These are phyloP conservation scores for Sinocyclocheilus rhinocerous DNA, from an alignment of 2,113 vertebrate species.

Conservation along the genomic window DNA sequence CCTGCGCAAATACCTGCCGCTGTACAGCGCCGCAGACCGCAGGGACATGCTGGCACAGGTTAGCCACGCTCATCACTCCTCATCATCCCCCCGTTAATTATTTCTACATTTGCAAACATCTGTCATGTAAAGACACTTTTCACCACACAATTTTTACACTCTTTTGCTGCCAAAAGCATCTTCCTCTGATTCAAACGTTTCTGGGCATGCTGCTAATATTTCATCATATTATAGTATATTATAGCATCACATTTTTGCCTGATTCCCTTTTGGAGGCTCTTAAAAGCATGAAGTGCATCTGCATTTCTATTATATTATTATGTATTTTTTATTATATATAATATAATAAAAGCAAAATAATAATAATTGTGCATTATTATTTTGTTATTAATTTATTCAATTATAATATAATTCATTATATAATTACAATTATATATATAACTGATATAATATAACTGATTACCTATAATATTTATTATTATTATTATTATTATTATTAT, in stretches of 20 bases:
- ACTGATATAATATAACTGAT: too few relatives aligned
- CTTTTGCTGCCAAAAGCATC: not conserved
- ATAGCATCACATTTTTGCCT: not conserved
- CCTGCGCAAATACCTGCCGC: constrained; percentile 74
- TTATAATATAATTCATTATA: too few relatives aligned
- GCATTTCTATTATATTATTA: not conserved
- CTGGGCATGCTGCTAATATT: not conserved
- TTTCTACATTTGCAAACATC: not conserved
- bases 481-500: too few relatives aligned
- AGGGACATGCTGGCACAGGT: constrained; percentile 78
- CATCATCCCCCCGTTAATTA: not conserved
- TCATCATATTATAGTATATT: not conserved
- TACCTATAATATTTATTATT: too few relatives aligned
- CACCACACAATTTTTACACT: not conserved
- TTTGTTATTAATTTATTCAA: too few relatives aligned
- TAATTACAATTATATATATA: too few relatives aligned
- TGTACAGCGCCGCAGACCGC: constrained; percentile 68
- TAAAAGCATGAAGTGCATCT: not conserved
- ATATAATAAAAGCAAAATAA: too few relatives aligned
- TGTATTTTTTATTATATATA: too few relatives aligned
- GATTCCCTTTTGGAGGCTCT: not conserved
- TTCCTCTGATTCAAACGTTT: not conserved
- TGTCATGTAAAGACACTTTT: not conserved
- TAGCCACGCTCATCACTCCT: not conserved
- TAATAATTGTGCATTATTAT: too few relatives aligned